Conservation (phyloP, 2,888 invertebrate species). For the Lepidochitona cinerea region DNA sequence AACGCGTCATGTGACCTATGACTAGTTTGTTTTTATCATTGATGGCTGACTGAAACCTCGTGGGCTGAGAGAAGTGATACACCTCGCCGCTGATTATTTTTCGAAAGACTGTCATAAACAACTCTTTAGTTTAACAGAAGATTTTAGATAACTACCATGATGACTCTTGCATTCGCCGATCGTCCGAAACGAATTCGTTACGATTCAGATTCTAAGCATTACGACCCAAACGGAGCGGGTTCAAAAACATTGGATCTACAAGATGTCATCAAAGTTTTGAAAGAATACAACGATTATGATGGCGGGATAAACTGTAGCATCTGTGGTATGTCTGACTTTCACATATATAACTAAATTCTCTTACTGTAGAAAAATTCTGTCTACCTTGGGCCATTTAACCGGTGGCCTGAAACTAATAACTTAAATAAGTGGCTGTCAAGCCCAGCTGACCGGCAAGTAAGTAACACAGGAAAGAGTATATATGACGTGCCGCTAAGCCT, state of each 20-base stretch:
- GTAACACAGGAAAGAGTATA: too few species aligned
- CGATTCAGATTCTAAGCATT: conserved; percentile 17
- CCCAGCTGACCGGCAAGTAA: too few species aligned
- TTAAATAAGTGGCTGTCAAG: too few species aligned
- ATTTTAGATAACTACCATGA: background rate
- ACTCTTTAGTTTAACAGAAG: background rate
- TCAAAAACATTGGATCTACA: conserved; percentile 47
- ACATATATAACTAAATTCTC: too few species aligned
- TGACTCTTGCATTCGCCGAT: background rate
- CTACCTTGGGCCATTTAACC: too few species aligned
- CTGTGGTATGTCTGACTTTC: conserved; percentile 59
- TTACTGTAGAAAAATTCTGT: too few species aligned
- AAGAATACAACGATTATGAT: conserved; percentile 52
- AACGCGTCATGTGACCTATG: background rate
- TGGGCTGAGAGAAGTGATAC: background rate
- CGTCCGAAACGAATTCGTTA: background rate
- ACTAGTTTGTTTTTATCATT: background rate
- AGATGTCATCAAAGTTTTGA: conserved; percentile 47
- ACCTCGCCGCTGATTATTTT: background rate
- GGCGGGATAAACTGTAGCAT: conserved; percentile 61
- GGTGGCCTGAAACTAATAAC: too few species aligned
- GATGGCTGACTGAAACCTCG: background rate
- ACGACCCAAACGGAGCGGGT: conserved; percentile 39
- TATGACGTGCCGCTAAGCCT: too few species aligned
- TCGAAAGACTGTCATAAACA: background rate